These are phyloP conservation scores for Sebastes nivosus DNA, from an alignment of 2,797 vertebrate genomes.

Conservation along the genomic window DNA sequence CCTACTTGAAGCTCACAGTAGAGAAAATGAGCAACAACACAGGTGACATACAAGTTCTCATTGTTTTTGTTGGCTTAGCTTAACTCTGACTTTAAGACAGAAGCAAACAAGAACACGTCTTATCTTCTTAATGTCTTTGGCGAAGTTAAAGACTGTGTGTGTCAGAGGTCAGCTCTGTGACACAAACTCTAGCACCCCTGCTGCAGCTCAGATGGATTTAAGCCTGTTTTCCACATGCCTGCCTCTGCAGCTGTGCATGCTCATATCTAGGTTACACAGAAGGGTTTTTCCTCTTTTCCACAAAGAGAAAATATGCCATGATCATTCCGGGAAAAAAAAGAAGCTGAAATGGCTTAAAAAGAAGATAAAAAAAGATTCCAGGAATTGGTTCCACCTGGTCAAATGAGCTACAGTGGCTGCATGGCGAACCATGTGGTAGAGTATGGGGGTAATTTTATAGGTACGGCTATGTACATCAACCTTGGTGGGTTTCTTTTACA, in stretches of 20 bases:
- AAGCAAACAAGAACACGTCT: constrained; percentile 21
- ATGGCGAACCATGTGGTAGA: constrained; percentile 52
- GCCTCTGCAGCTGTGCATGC: constrained; percentile 77
- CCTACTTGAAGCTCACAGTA: neutral
- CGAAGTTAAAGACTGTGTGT: constrained; percentile 59
- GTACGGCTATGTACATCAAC: constrained; percentile 53
- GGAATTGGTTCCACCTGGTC: constrained; percentile 78
- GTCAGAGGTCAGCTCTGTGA: constrained; percentile 67
- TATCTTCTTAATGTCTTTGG: constrained; percentile 32
- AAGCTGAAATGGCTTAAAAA: constrained; percentile 64
- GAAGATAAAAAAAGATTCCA: constrained; percentile 62
- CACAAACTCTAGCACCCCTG: constrained; percentile 55
- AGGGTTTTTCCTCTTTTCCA: constrained; percentile 62
- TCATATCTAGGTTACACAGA: constrained; percentile 74
- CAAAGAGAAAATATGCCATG: constrained; percentile 62
- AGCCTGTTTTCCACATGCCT: constrained; percentile 80
- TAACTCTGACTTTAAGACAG: constrained; percentile 20
- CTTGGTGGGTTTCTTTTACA: constrained; percentile 62
- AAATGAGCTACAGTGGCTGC: constrained; percentile 36
- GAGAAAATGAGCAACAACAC: neutral
- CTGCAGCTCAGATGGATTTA: constrained; percentile 70
- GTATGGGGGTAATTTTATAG: constrained; percentile 63
- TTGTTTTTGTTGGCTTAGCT: constrained; percentile 10
- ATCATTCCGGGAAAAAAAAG: constrained; percentile 55
- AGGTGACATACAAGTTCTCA: neutral